Conservation (phyloP, 2,797 vertebrate species). For the Psittacula derbiana region DNA sequence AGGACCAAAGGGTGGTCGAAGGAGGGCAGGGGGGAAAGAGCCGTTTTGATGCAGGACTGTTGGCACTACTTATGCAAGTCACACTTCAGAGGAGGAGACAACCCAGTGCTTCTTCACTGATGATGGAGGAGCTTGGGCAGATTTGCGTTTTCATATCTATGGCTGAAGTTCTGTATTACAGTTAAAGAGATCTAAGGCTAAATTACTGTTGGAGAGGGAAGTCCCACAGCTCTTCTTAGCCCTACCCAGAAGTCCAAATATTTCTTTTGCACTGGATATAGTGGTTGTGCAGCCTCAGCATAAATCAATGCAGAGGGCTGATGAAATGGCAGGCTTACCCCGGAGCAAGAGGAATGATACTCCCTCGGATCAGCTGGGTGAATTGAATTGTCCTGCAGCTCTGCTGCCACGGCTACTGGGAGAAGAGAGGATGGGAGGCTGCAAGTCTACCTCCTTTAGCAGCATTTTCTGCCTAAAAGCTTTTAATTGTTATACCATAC, state of each 20-base stretch:
- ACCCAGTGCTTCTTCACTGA: neutral
- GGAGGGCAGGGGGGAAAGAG: rapidly evolving
- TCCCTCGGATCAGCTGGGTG: neutral
- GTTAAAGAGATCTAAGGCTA: neutral
- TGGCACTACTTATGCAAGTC: neutral
- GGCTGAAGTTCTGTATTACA: neutral
- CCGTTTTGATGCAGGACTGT: neutral
- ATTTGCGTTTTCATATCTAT: neutral
- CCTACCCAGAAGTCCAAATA: neutral
- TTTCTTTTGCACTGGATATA: neutral
- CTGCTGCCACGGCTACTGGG: rapidly evolving
- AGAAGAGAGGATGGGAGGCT: neutral
- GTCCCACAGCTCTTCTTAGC: neutral
- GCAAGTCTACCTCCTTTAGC: neutral
- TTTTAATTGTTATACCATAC: neutral
- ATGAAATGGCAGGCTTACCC: neutral
- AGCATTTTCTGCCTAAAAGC: neutral
- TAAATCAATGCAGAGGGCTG: neutral
- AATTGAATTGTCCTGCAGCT: neutral
- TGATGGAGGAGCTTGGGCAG: neutral
- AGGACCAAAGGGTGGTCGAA: neutral
- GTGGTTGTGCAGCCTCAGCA: neutral
- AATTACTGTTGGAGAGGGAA: neutral
- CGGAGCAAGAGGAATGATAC: neutral
- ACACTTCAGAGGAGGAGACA: neutral